Evolutionary conservation across 1,140 invertebrate species (phyloP), one percentile per base, ranked within the genome.

Genomic region (Onthophagus taurus): DNA sequence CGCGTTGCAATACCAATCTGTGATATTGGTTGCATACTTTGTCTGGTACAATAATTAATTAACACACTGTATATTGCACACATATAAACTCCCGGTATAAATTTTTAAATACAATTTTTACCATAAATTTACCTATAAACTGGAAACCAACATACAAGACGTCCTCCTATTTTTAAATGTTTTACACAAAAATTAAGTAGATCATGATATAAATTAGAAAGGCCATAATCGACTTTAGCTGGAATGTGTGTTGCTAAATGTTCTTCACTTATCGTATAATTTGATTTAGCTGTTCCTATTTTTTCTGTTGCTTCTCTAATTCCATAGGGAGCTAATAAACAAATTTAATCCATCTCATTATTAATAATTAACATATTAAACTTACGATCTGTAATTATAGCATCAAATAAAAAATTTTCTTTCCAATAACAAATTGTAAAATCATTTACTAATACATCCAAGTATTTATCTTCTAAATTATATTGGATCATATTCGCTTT

Each of bases 351-450:
- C n/a, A n/a, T n/a, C n/a, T n/a, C n/a, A n/a, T n/a, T n/a, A n/a
- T n/a, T n/a, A n/a, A n/a, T n/a, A n/a, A n/a, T n/a, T n/a, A n/a
- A n/a, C n/a, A 37, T 2, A 37, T 4, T 8, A 37, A 44, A 80
- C 85, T 80, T 75, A 96, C 92, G 93, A 70, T 97, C 93, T 31
- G 92, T 94, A 35, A 97, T 83, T 47, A 94, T 90, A 33, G 87
- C 78, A 68, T 96, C 89, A 53, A 94, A 80, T 50, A 67, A 61
- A 12, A 88, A 60, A 12, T 72, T 58, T 2, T 74, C 54, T 47
- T 74, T 75, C 89, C 89, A 95, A 48, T 90, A 62, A 1, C 81
- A 78, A 50, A 78, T 68, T 0, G 92, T 88, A 57, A 91, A 85
- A 70, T 97, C 93, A 42, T 87, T 86, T 4, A 96, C 83, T 1